Evolutionary conservation across 2,888 invertebrate genomes (phyloP).

Genomic region (Eupeodes latifasciatus): DNA sequence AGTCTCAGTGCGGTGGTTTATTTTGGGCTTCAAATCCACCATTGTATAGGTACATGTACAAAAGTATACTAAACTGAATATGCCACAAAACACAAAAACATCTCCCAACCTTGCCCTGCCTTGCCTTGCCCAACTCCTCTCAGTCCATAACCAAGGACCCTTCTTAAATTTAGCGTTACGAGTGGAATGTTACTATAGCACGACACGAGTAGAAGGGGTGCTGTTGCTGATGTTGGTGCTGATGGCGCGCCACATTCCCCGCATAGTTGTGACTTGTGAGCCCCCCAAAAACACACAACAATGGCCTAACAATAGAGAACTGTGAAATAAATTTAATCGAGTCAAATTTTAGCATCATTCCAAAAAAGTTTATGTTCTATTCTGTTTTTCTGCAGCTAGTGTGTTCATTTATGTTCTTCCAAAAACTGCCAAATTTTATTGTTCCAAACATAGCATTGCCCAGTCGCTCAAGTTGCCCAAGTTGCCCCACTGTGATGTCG

Average conservation of each 20-base stretch:
- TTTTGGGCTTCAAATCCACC: constrained; percentile 39
- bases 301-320: constrained; percentile 59
- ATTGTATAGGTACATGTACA: too few relatives aligned
- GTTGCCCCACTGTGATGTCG: constrained; percentile 36
- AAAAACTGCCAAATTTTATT: constrained; percentile 35
- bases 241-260: constrained; percentile 52
- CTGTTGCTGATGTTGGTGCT: too few relatives aligned
- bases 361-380: constrained; percentile 27
- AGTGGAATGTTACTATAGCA: constrained; percentile 25
- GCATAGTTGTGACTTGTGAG: constrained; percentile 57
- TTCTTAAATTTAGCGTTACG: constrained; percentile 46
- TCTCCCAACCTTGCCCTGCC: neutral
- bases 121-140: neutral
- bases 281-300: neutral
- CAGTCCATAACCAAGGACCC: neutral
- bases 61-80: neutral
- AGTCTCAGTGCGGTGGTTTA: constrained; percentile 46
- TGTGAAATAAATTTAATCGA: constrained; percentile 73
- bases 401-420: constrained; percentile 58
- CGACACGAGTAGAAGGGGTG: constrained; percentile 7
- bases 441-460: constrained; percentile 15
- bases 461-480: too few relatives aligned
- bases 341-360: constrained; percentile 74
- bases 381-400: constrained; percentile 19
- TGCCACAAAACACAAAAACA: constrained; percentile 49